These are phyloP conservation scores for Protodeltote pygarga DNA, from an alignment of 2,888 invertebrate genomes.

Conservation along the genomic window DNA sequence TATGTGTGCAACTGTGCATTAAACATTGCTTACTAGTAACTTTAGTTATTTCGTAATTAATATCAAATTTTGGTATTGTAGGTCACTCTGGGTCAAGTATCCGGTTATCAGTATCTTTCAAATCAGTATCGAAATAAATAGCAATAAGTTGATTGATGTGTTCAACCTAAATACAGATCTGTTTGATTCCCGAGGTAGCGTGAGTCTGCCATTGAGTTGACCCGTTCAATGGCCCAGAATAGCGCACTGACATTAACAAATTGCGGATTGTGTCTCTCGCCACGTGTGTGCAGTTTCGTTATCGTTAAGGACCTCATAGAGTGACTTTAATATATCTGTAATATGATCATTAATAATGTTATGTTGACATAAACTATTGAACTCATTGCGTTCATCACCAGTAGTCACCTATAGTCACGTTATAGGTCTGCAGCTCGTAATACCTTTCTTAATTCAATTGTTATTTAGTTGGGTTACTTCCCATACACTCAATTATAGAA, in stretches of 20 bases:
- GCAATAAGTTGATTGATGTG: conserved; percentile 60
- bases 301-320: conserved; percentile 28
- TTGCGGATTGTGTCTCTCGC: conserved; percentile 51
- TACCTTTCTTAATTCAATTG: conserved; percentile 44
- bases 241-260: conserved; percentile 58
- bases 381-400: conserved; percentile 33
- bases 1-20: conserved; percentile 25
- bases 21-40: conserved; percentile 18
- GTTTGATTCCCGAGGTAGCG: conserved; percentile 54
- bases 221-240: conserved; percentile 55
- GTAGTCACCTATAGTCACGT: conserved; percentile 13
- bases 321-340: conserved; percentile 25
- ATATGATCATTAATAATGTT: conserved; percentile 37
- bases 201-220: conserved; percentile 45
- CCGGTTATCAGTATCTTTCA: conserved; percentile 36
- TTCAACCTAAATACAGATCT: conserved; percentile 57
- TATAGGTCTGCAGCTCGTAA: conserved; percentile 21
- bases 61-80: conserved; percentile 37
- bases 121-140: conserved; percentile 47
- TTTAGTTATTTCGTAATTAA: conserved; percentile 36
- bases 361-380: conserved; percentile 38
- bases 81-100: conserved; percentile 34
- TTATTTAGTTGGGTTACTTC: conserved; percentile 35
- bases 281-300: conserved; percentile 32
- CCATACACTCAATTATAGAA: conserved; percentile 32